Evolutionary conservation across 2,113 vertebrate genomes (phyloP).

Genomic region (Pycnonotus jocosus): DNA sequence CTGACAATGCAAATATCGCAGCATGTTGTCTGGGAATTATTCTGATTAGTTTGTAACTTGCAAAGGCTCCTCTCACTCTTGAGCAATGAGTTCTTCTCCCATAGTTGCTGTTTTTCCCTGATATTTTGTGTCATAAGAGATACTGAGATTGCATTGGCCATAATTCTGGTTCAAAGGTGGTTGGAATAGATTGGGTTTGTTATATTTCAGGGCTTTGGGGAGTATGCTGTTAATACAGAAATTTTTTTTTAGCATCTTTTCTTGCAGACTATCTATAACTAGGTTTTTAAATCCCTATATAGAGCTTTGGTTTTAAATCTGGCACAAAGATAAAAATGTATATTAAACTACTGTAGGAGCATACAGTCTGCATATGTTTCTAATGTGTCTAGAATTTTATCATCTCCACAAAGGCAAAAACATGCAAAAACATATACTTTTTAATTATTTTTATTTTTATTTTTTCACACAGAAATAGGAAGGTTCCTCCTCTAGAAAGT

Average conservation of each 20-base stretch:
- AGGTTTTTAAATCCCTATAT: background rate
- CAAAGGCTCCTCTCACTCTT: background rate
- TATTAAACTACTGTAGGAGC: background rate
- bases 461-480: background rate
- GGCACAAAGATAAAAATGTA: background rate
- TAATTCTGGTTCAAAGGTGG: constrained; percentile 18
- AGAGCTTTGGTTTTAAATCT: background rate
- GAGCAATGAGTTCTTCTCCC: background rate
- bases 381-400: background rate
- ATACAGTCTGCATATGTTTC: background rate
- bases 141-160: background rate
- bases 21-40: constrained; percentile 2
- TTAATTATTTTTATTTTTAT: background rate
- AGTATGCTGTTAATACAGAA: background rate
- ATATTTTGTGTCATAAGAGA: background rate
- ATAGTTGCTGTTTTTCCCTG: background rate
- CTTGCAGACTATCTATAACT: background rate
- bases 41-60: background rate
- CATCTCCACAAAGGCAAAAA: background rate
- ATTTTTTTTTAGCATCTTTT: background rate
- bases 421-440: too few species aligned
- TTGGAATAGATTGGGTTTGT: background rate
- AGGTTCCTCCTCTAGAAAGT: background rate
- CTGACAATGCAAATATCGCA: constrained; percentile 37
- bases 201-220: background rate